These are phyloP conservation scores for Spisula solida DNA, from an alignment of 2,888 invertebrate genomes.

Conservation along the genomic window DNA sequence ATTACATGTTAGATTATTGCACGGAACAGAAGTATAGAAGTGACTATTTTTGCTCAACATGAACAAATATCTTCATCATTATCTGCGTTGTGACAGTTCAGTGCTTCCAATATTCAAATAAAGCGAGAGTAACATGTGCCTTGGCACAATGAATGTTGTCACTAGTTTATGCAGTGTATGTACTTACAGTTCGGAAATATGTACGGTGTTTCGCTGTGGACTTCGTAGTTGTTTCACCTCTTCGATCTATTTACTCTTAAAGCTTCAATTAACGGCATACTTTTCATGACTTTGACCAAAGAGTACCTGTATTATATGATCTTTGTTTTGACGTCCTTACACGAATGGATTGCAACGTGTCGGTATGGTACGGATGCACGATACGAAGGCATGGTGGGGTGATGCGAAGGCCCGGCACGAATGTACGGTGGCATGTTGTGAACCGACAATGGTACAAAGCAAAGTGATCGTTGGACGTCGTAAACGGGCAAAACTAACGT, in stretches of 20 bases:
- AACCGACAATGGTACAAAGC: neutral
- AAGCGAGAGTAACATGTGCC: neutral
- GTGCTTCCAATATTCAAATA: neutral
- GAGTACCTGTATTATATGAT: too few species aligned
- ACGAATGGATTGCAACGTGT: too few species aligned
- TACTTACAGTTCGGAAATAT: neutral
- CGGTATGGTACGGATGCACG: too few species aligned
- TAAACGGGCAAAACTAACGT: neutral
- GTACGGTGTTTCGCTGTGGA: neutral
- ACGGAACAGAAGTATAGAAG: neutral
- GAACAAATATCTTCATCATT: neutral
- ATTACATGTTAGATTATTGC: neutral
- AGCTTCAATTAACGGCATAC: too few species aligned
- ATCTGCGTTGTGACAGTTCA: neutral
- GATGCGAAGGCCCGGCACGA: too few species aligned
- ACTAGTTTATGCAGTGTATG: neutral
- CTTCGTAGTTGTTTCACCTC: neutral
- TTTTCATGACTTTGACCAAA: too few species aligned
- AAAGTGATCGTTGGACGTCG: too few species aligned
- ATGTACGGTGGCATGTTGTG: neutral
- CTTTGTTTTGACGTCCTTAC: too few species aligned
- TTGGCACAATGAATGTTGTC: slow-evolving; percentile 8
- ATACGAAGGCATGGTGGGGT: too few species aligned
- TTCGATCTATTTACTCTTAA: neutral
- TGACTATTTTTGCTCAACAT: neutral